Evolutionary conservation across 2,797 vertebrate species (phyloP), one percentile per base, ranked within the genome.

Genomic region (Nasua narica): DNA sequence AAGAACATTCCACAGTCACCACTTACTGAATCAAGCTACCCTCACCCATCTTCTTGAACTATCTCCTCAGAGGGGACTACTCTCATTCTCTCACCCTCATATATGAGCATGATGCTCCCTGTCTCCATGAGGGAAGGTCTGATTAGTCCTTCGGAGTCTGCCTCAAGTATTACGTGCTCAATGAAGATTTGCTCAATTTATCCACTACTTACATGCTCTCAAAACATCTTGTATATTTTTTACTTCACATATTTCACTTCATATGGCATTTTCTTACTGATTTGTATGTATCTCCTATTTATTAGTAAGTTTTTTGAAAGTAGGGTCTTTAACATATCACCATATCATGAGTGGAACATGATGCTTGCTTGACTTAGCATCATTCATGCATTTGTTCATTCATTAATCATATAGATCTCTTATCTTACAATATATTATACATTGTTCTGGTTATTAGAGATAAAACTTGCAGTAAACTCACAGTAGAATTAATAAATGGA

Each of bases 21-120:
- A 14, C n/a, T 72, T 50, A 0, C 48, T 35, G 6, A 58, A 13
- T 8, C 15, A 11, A 12, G 27, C 10, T 69, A 1, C 0, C 14
- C 78, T 84, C 85, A 56, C 15, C 2, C 56, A 32, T 3, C 10
- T 52, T 0, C 67, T 54, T 2, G 1, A 84, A 76, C n/a, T 50
- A 16, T 7, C 32, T 43, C 29, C 52, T 54, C 46, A 18, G 6
- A 12, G 0, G 19, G 25, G 60, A 67, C 43, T 58, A 32, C 10
- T 48, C n/a, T 16, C 5, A 29, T 25, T 58, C 25, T 62, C 27
- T 43, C 5, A 8, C 11, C 19, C 29, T 29, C 27, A 15, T 15
- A 76, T 90, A 67, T 27, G 35, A 67, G 13, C 50, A 1, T 32
- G 46, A 14, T 1, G 27, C 2, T 46, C 25, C 7, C 14, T 58